Evolutionary conservation across 2,797 vertebrate species (phyloP), one percentile per base, ranked within the genome.

Genomic region (Lacerta bilineata): DNA sequence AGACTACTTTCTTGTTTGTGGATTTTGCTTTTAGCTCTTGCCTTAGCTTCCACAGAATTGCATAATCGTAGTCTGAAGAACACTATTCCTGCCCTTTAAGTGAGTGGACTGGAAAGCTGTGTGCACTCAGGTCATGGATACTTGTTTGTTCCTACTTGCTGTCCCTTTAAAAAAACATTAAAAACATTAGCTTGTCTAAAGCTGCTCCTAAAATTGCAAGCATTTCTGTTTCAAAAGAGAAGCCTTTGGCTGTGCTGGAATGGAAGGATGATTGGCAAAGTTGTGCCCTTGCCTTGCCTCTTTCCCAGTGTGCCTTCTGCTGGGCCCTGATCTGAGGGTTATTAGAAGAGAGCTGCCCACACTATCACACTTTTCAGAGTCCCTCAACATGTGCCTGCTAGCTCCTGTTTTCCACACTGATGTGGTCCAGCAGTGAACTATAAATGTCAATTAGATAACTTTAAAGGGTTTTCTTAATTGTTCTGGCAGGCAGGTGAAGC

Each of bases 401-500:
- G 39, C 33, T 18, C 72, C 80, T 80, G 72, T 87, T 74, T 55
- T 71, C 85, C 76, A 71, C 13, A 39, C 43, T 36, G 77, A 46
- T 61, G 77, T 85, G 64, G 29, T 77, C 61, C 33, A 68, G 75
- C 23, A 68, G 20, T 66, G 74, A 85, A 85, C 74, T 85, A 59
- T 61, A 77, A 85, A 68, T 85, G 84, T 66, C 59, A 85, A 46
- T 85, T 66, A 85, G 18, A 59, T 43, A 68, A 46, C 84, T 77
- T 85, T 33, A 78, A 77, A 46, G 33, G 43, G 36, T 68, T 77
- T 66, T 77, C 46, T 23, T 18, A 46, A 76, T 85, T 68, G 84
- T 68, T 77, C 66, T 50, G 84, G 75, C 84, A 85, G 66, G n/a
- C 27, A 4, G 17, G 3, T 68, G 61, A 78, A 78, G 68, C 50